Evolutionary conservation across 2,113 vertebrate genomes (phyloP).

Genomic region (Pica pica): DNA sequence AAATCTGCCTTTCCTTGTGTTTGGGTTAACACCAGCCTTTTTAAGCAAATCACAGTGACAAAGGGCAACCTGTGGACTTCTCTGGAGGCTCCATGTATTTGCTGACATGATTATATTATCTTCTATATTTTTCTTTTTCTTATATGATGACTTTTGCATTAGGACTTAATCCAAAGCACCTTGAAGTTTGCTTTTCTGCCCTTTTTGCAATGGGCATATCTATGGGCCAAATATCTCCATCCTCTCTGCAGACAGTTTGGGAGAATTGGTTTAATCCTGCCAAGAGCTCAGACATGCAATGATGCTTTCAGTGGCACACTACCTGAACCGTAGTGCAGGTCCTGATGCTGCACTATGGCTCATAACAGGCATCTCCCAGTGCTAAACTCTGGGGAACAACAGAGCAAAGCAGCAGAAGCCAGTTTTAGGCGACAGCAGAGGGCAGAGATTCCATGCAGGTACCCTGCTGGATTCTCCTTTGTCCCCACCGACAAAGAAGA

Average conservation of each 20-base stretch:
- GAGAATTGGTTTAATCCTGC: not conserved
- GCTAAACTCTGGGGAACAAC: not conserved
- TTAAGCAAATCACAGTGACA: not conserved
- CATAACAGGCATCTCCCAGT: not conserved
- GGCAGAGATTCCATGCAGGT: not conserved
- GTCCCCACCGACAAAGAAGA: not conserved
- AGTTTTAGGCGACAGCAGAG: not conserved
- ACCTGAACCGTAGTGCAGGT: not conserved
- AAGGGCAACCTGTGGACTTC: not conserved
- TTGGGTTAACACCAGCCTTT: not conserved
- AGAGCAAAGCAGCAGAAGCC: not conserved
- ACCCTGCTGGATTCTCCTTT: not conserved
- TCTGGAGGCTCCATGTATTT: not conserved
- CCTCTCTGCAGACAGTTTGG: not conserved
- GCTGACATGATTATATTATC: not conserved
- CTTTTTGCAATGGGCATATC: not conserved
- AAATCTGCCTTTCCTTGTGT: not conserved
- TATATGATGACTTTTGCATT: not conserved
- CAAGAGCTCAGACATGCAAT: not conserved
- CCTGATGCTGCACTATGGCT: not conserved
- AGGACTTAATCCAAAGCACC: not conserved
- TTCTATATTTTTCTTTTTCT: not conserved
- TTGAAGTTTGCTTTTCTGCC: not conserved
- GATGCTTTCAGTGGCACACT: not conserved
- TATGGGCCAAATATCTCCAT: not conserved